Conservation (phyloP, 2,888 invertebrate species). For the Acleris cristana region DNA sequence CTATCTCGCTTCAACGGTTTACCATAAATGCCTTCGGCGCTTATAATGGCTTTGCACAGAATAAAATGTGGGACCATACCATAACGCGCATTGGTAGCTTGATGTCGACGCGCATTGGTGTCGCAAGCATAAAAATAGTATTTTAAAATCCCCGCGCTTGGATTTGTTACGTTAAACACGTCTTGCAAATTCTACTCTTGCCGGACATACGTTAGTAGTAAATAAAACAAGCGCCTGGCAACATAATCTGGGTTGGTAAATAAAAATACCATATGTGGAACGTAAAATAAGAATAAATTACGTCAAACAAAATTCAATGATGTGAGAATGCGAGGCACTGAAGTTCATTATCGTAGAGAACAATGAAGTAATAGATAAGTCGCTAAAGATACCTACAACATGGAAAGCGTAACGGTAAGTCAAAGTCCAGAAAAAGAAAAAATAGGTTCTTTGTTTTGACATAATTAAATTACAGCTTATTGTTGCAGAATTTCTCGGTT, state of each 20-base stretch:
- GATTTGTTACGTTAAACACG: no score
- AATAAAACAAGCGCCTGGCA: no score
- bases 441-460: conserved; percentile 36
- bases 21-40: no score
- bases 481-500: conserved; percentile 85
- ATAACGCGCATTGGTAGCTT: no score
- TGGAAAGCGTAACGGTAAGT: conserved; percentile 69
- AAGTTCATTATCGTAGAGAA: conserved; percentile 42
- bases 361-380: conserved; percentile 54
- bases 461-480: conserved; percentile 45
- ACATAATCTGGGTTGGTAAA: conserved; percentile 8
- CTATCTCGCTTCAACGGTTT: no score
- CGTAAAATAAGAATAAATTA: conserved; percentile 34
- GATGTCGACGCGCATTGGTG: no score
- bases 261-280: conserved; percentile 31
- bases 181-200: no score
- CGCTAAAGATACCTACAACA: conserved; percentile 46
- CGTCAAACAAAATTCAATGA: conserved; percentile 44
- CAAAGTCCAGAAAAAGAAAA: conserved; percentile 1
- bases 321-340: conserved; percentile 36
- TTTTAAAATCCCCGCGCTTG: no score
- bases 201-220: no score
- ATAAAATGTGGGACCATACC: no score
- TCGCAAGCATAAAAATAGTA: no score
- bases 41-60: no score